Percentiles rank a stretch among this genome's conserved stretches.
phyloP scores from a whole-genome alignment of 2,888 invertebrate species.

The Drosophila yooni region DNA sequence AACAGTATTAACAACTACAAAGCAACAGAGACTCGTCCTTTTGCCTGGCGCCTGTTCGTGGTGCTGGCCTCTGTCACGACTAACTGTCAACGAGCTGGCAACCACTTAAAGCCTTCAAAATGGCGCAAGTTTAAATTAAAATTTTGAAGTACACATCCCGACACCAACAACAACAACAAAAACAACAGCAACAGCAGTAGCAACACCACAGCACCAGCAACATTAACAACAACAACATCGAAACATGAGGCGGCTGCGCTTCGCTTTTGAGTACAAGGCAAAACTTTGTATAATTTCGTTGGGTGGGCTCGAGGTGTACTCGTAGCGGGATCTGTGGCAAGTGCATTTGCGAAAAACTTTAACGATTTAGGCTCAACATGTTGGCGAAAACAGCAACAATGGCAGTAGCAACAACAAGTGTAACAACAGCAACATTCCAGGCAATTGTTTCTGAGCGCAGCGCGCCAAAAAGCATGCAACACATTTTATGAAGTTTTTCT shows the following conservation, averaged over 20 bases:
- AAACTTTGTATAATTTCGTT: conserved; percentile 78
- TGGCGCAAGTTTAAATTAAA: conserved; percentile 82
- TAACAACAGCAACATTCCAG: conserved; percentile 47
- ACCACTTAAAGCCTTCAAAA: conserved; percentile 82
- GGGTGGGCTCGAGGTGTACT: conserved; percentile 11
- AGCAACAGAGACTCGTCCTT: conserved; percentile 31
- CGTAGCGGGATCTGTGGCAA: conserved; percentile 66
- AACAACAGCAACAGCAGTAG: conserved; percentile 8
- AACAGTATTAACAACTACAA: conserved; percentile 11
- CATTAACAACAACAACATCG: conserved; percentile 42
- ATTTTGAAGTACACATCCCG: conserved; percentile 77
- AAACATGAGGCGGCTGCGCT: conserved; percentile 57
- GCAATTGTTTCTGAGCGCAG: conserved; percentile 64
- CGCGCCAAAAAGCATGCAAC: conserved; percentile 67
- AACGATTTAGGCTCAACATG: conserved; percentile 84
- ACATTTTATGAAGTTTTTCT: conserved; percentile 70
- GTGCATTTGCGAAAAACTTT: conserved; percentile 80
- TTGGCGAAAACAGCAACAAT: conserved; percentile 59
- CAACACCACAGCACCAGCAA: conserved; percentile 29
- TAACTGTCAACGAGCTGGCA: conserved; percentile 82
- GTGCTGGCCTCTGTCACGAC: conserved; percentile 63
- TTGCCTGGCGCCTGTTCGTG: conserved; percentile 29
- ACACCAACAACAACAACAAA: conserved; percentile 51
- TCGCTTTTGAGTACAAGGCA: conserved; percentile 66
- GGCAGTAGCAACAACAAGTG: conserved; percentile 34